A percentile compares a stretch with the other conserved stretches of the same genome.
phyloP scores from a whole-genome alignment of 2,113 vertebrate species.

The Dasypus novemcinctus region DNA sequence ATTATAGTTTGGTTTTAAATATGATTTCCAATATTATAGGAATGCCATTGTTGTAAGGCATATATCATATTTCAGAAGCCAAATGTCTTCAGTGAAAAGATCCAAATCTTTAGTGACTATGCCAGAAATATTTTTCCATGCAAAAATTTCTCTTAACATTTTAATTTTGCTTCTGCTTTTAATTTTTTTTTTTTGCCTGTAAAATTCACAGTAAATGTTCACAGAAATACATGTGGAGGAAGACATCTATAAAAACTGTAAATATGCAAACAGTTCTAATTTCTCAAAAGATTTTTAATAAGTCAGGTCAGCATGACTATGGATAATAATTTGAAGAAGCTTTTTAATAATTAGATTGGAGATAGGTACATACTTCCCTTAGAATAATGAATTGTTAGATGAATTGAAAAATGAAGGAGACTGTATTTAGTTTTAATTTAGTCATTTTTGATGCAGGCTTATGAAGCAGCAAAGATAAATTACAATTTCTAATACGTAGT shows the following conservation, averaged over 20 bases:
- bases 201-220: neutral
- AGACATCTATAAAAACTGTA: neutral
- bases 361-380: neutral
- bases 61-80: neutral
- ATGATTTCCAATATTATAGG: neutral
- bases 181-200: neutral
- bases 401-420: constrained; percentile 42
- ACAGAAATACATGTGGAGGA: neutral
- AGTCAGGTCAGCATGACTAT: neutral
- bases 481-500: constrained; percentile 42
- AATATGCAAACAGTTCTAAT: constrained; percentile 19
- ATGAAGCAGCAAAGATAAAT: neutral
- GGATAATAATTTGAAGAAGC: neutral
- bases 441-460: neutral
- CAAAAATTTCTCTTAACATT: neutral
- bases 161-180: neutral
- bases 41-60: neutral
- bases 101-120: neutral
- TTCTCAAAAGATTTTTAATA: constrained; percentile 39
- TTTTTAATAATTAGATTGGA: neutral
- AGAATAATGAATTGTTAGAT: constrained; percentile 7
- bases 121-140: neutral
- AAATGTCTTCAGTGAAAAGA: neutral
- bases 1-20: neutral
- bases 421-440: constrained; percentile 47